Evolutionary conservation across 2,888 invertebrate genomes (phyloP), one percentile per base, ranked within the genome.

Genomic region (Euclidia mi): DNA sequence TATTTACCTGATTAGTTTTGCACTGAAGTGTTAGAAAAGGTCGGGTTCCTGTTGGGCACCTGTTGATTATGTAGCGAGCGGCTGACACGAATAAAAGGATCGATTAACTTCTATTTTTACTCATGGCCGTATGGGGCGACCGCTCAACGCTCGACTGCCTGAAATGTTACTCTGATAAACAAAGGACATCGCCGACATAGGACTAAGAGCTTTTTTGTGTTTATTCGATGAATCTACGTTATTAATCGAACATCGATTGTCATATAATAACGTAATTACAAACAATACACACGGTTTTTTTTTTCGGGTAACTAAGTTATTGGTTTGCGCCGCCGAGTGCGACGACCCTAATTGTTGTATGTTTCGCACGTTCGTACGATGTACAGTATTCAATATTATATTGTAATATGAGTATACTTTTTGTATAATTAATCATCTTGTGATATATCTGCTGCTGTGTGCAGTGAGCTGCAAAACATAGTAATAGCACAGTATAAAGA

Each of bases 61-160:
- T 72, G 73, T 69, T 73, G 82, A 81, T 82, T 78, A 82, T 79
- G 79, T 85, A 82, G 83, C 79, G 80, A 87, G 73, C 86, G 85
- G 86, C 84, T 92, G 92, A 92, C 93, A 90, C 89, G 83, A 88
- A 90, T 92, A 89, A 89, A 85, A 84, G 87, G 87, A 94, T 94
- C 94, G 94, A 94, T 94, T 91, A 89, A 84, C 84, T 89, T 92
- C 94, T 94, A 94, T 94, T 93, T 94, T 91, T 93, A 93, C 84
- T 78, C 87, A 71, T 81, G 83, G 82, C 84, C 79, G 84, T 83
- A 71, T 68, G 77, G 79, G 78, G 73, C 80, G 79, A 68, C 70
- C 72, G 72, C 74, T 76, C 74, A 67, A 70, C 78, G 80, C 75
- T 73, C 80, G 78, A 72, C 75, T 81, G 79, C 71, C 78, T 82